Evolutionary conservation across 2,888 invertebrate species (phyloP).

Genomic region (Sphaerophoria taeniata): DNA sequence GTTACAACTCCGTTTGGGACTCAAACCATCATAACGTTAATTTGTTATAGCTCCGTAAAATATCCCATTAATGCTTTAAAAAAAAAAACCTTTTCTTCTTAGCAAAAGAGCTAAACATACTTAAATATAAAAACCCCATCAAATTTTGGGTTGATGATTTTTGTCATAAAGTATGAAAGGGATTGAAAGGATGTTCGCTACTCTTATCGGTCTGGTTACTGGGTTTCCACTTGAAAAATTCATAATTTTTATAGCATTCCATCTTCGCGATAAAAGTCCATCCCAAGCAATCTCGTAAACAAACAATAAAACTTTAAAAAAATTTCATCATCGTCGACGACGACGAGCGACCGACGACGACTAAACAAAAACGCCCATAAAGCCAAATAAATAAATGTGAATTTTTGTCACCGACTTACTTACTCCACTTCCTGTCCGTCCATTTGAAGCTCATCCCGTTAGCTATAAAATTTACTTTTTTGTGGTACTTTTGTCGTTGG

Average conservation of each 20-base stretch:
- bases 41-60: neutral
- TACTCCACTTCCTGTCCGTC: neutral
- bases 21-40: too few species aligned
- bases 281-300: conserved; percentile 40
- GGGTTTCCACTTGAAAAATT: conserved; percentile 6
- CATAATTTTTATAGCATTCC: conserved; percentile 13
- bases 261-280: conserved; percentile 19
- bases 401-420: neutral
- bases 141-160: conserved; percentile 10
- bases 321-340: neutral
- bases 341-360: neutral
- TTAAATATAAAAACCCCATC: conserved; percentile 22
- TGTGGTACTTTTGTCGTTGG: conserved; percentile 24
- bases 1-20: neutral
- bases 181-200: neutral
- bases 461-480: conserved; percentile 29
- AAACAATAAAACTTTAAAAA: conserved; percentile 35
- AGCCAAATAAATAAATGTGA: conserved; percentile 21
- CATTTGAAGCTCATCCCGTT: conserved; percentile 26
- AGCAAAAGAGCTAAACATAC: conserved; percentile 1
- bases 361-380: conserved; percentile 12
- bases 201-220: conserved; percentile 11
- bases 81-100: neutral
- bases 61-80: neutral
- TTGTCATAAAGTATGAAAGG: neutral